phyloP scores from a whole-genome alignment of 1,140 invertebrate species.

The Schlechtendalia chinensis region DNA sequence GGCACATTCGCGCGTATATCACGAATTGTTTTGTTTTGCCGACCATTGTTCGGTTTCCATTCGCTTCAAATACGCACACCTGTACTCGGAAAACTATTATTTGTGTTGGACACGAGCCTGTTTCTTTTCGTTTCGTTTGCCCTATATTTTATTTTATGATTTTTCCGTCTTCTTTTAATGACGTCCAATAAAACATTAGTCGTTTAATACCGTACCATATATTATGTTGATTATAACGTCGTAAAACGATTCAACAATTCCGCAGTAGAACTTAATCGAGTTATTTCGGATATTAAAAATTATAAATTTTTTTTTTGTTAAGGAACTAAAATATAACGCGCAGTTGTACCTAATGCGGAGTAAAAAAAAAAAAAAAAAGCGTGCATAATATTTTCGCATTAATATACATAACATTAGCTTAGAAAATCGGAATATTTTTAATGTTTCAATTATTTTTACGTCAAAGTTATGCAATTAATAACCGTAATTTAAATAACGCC shows the following conservation, averaged over 20 bases:
- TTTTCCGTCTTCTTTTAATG: too few relatives aligned
- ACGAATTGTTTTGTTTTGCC: conserved; percentile 19
- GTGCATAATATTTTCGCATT: not conserved
- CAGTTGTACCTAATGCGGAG: too few relatives aligned
- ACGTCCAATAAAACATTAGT: too few relatives aligned
- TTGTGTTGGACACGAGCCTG: conserved; percentile 6
- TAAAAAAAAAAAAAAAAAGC: too few relatives aligned
- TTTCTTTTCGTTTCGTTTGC: not conserved
- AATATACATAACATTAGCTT: not conserved
- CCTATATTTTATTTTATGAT: not conserved
- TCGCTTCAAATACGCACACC: not conserved
- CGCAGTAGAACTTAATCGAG: not conserved
- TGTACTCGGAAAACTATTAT: not conserved
- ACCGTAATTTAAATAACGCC: not conserved
- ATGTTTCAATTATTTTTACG: not conserved
- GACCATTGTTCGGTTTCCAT: conserved; percentile 8
- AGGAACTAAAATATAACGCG: too few relatives aligned
- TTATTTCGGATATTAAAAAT: not conserved
- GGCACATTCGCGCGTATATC: not conserved
- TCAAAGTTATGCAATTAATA: not conserved
- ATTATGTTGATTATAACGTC: too few relatives aligned
- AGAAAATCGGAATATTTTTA: not conserved
- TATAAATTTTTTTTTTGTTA: too few relatives aligned
- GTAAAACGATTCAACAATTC: too few relatives aligned
- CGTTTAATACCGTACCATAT: too few relatives aligned